Evolutionary conservation across 1,140 invertebrate genomes (phyloP).

Genomic region (Matsumurasca onukii): DNA sequence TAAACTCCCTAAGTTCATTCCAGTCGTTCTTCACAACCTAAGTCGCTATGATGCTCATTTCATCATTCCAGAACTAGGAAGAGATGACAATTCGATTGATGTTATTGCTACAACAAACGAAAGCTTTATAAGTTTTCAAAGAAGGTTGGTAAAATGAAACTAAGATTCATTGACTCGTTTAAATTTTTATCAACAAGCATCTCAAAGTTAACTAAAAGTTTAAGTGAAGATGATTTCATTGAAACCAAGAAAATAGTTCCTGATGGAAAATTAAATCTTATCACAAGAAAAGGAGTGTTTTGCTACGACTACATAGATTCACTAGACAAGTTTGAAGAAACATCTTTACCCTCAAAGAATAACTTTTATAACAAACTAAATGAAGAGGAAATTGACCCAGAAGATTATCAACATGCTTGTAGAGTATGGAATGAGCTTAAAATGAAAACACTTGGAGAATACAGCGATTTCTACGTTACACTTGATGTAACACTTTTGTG

Average conservation of each 20-base stretch:
- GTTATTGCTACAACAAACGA: background rate
- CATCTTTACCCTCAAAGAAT: background rate
- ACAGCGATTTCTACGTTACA: too few species aligned
- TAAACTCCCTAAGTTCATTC: slow-evolving; percentile 28
- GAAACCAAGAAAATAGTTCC: background rate
- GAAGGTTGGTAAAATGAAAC: slow-evolving; percentile 6
- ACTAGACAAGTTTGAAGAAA: background rate
- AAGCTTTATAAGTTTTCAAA: background rate
- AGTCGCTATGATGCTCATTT: slow-evolving; percentile 34
- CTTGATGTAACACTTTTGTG: background rate
- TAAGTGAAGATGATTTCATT: background rate
- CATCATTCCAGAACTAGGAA: slow-evolving; percentile 29
- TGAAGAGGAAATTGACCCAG: background rate
- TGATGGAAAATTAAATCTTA: background rate
- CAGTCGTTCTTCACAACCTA: slow-evolving; percentile 36
- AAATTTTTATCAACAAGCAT: background rate
- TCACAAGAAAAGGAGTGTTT: background rate
- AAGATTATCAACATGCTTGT: too few species aligned
- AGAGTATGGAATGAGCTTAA: too few species aligned
- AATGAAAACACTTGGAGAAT: too few species aligned
- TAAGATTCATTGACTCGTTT: background rate
- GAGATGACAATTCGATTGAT: background rate
- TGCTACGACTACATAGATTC: background rate
- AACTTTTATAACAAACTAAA: background rate
- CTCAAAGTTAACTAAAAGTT: background rate